Percentiles rank a stretch among this genome's conserved stretches.
Conservation (phyloP, 2,888 invertebrate species). For the Polylopha cassiicola region DNA sequence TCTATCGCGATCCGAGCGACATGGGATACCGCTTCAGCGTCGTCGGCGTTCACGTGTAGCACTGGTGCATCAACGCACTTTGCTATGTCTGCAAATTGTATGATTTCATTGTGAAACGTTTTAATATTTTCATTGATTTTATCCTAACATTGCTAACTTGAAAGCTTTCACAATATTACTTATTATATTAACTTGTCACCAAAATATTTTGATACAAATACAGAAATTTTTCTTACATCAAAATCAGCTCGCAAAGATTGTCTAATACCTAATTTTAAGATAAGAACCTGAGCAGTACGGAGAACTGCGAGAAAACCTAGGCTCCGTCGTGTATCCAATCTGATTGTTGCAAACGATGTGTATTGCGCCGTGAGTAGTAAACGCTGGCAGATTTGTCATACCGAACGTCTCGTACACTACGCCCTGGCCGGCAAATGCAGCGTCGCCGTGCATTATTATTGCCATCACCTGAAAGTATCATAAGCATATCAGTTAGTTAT, state of each 20-base stretch:
- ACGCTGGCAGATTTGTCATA: constrained; percentile 77
- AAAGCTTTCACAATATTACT: too few species aligned
- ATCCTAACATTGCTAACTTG: too few species aligned
- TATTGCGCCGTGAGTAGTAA: constrained; percentile 80
- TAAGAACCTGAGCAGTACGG: constrained; percentile 86
- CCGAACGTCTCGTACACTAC: constrained; percentile 82
- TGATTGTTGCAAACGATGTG: constrained; percentile 85
- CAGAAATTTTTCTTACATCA: too few species aligned
- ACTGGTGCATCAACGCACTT: constrained; percentile 94
- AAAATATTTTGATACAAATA: too few species aligned
- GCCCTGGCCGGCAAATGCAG: constrained; percentile 81
- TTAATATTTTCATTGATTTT: too few species aligned
- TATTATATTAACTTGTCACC: too few species aligned
- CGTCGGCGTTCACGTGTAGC: constrained; percentile 96
- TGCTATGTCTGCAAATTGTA: constrained; percentile 82
- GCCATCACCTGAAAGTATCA: constrained; percentile 72
- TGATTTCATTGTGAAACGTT: neutral
- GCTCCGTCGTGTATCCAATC: constrained; percentile 96
- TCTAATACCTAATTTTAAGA: neutral
- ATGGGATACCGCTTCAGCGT: constrained; percentile 93
- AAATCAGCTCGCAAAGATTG: too few species aligned
- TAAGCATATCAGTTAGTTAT: constrained; percentile 34
- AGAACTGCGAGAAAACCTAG: constrained; percentile 88
- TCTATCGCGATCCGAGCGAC: constrained; percentile 93
- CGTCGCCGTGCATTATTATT: constrained; percentile 82